These are phyloP conservation scores for Eudasyphora cyanicolor DNA, from an alignment of 2,888 invertebrate species.

Conservation along the genomic window DNA sequence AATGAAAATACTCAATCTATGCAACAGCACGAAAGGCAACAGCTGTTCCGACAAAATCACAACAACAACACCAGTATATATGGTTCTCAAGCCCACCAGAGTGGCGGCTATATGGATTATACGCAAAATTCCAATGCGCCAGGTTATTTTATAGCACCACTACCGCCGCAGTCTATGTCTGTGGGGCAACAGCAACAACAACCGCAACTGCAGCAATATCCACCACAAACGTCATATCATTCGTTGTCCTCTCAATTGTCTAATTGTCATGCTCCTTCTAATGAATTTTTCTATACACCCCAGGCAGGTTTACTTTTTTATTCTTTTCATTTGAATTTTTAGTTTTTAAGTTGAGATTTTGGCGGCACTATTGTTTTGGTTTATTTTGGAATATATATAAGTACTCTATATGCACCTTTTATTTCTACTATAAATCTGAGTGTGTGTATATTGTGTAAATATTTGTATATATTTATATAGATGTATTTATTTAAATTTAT, in stretches of 20 bases:
- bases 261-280: conserved; percentile 65
- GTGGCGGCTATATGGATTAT: conserved; percentile 49
- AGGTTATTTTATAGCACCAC: conserved; percentile 6
- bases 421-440: conserved; percentile 29
- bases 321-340: conserved; percentile 54
- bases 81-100: neutral
- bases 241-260: conserved; percentile 60
- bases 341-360: conserved; percentile 34
- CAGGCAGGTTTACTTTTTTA: conserved; percentile 73
- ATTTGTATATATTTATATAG: conserved; percentile 38
- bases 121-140: conserved; percentile 8
- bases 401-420: conserved; percentile 55
- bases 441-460: conserved; percentile 20
- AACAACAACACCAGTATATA: conserved; percentile 57
- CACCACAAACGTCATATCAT: conserved; percentile 44
- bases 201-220: conserved; percentile 19
- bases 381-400: conserved; percentile 28
- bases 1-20: conserved; percentile 55
- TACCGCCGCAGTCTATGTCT: neutral
- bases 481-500: conserved; percentile 47
- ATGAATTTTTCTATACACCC: conserved; percentile 69
- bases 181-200: conserved; percentile 39
- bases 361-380: conserved; percentile 48
- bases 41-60: conserved; percentile 44
- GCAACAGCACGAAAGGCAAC: conserved; percentile 58